These are phyloP conservation scores for Ascidia mentula DNA, from an alignment of 23 tunicate genomes.

Conservation along the genomic window DNA sequence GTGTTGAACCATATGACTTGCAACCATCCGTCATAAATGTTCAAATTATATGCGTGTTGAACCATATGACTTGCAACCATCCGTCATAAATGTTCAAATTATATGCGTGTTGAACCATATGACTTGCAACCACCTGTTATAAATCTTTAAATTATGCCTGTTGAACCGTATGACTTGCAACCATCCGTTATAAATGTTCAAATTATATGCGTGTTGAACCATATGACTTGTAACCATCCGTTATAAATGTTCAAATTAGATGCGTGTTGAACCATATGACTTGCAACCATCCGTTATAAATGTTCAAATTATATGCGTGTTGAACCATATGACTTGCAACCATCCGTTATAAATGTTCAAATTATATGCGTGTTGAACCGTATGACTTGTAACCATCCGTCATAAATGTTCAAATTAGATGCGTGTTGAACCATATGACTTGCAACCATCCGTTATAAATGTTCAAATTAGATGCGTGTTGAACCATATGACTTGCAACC, in stretches of 20 bases:
- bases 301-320: constrained; percentile 25
- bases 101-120: constrained; percentile 9
- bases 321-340: constrained; percentile 10
- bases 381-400: constrained; percentile 15
- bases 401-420: too few species aligned
- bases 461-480: constrained; percentile 27
- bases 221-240: constrained; percentile 14
- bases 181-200: too few species aligned
- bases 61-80: constrained; percentile 9
- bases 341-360: too few species aligned
- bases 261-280: neutral
- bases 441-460: too few species aligned
- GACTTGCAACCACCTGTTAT: constrained; percentile 26
- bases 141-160: too few species aligned
- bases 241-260: too few species aligned
- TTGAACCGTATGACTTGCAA: constrained; percentile 4
- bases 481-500: constrained; percentile 11
- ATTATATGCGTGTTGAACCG: constrained; percentile 15
- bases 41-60: constrained; percentile 23
- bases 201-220: constrained; percentile 17
- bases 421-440: neutral
- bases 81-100: too few species aligned
- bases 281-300: too few species aligned
- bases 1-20: neutral
- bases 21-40: too few species aligned